Evolutionary conservation across 1,140 invertebrate genomes (phyloP).

Genomic region (Orius laevigatus): DNA sequence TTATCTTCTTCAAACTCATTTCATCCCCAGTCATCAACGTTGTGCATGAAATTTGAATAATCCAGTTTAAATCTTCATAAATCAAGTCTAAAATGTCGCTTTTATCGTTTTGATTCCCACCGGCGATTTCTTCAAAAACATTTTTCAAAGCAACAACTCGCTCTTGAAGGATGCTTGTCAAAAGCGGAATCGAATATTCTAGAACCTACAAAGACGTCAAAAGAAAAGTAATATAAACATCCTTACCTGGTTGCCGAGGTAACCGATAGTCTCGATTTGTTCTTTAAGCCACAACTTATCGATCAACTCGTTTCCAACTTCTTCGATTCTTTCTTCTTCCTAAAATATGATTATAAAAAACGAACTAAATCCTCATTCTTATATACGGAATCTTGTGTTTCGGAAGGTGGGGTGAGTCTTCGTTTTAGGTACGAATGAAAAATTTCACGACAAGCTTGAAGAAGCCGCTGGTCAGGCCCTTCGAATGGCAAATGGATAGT

Average conservation of each 20-base stretch:
- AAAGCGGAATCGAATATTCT: constrained; percentile 36
- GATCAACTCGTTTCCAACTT: constrained; percentile 56
- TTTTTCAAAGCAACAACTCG: constrained; percentile 32
- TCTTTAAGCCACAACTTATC: constrained; percentile 49
- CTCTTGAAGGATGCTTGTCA: constrained; percentile 44
- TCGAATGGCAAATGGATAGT: too few relatives aligned
- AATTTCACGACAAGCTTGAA: not conserved
- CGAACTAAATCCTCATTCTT: not conserved
- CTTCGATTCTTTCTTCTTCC: constrained; percentile 29
- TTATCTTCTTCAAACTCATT: constrained; percentile 27
- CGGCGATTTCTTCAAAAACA: constrained; percentile 28
- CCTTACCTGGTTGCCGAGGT: constrained; percentile 30
- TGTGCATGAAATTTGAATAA: constrained; percentile 32
- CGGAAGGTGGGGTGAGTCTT: too few relatives aligned
- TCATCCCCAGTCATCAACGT: constrained; percentile 7
- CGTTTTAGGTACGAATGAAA: not conserved
- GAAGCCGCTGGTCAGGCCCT: too few relatives aligned
- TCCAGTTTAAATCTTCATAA: constrained; percentile 7
- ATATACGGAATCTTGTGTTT: not conserved
- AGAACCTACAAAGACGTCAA: constrained; percentile 26
- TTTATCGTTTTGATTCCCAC: constrained; percentile 4
- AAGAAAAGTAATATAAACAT: constrained; percentile 11
- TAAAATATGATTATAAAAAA: constrained; percentile 16
- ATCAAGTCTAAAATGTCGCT: not conserved
- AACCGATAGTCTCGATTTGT: constrained; percentile 49